phyloP scores from a whole-genome alignment of 1,140 invertebrate species.

The Euura lappo region DNA sequence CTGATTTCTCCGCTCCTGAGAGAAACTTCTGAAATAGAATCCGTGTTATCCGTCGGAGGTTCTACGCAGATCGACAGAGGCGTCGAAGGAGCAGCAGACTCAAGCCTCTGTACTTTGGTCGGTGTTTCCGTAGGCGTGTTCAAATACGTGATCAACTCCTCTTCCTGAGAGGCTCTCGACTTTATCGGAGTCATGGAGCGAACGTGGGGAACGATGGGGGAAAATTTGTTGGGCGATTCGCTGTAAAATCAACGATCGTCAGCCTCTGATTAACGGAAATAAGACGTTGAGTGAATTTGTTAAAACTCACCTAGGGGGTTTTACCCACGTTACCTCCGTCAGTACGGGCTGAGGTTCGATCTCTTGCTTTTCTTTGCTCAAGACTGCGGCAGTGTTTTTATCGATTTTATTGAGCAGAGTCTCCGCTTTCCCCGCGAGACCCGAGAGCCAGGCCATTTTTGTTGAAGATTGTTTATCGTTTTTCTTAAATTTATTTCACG shows the following conservation, averaged over 20 bases:
- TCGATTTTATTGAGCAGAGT: conserved; percentile 85
- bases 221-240: background rate
- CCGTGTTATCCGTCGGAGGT: conserved; percentile 36
- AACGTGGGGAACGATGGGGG: background rate
- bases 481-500: too few relatives aligned
- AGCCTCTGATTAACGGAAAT: background rate
- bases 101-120: conserved; percentile 18
- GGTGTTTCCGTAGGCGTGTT: conserved; percentile 35
- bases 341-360: conserved; percentile 29
- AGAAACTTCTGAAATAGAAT: conserved; percentile 43
- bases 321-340: conserved; percentile 48
- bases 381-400: conserved; percentile 79
- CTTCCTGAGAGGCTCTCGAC: conserved; percentile 21
- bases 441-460: conserved; percentile 83
- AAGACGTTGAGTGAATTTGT: too few relatives aligned
- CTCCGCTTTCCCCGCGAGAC: conserved; percentile 83
- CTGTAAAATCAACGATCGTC: background rate
- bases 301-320: conserved; percentile 35
- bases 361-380: conserved; percentile 59
- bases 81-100: conserved; percentile 33
- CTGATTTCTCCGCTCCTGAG: conserved; percentile 39
- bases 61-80: conserved; percentile 40
- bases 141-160: conserved; percentile 36
- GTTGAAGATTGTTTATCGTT: too few relatives aligned
- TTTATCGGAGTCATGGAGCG: background rate